phyloP scores from a whole-genome alignment of 2,113 vertebrate species.

The Dromas ardeola region DNA sequence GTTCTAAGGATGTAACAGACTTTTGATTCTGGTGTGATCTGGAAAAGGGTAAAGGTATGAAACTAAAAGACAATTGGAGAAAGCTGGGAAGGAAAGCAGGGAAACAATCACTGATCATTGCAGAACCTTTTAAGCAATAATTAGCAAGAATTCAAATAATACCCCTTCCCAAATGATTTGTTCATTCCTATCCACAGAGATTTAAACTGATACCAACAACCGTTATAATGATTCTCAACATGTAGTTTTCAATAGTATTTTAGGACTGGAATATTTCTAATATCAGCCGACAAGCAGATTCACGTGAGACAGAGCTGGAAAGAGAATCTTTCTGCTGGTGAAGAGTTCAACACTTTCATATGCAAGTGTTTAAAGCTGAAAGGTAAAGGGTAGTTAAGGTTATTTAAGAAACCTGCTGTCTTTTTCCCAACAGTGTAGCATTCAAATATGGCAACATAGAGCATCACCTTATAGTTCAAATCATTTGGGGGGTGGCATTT shows the following conservation, averaged over 20 bases:
- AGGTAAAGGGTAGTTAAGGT: slow-evolving; percentile 12
- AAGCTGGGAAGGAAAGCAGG: neutral
- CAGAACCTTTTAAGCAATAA: neutral
- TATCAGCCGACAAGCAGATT: neutral
- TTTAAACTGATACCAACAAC: neutral
- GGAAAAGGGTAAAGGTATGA: neutral
- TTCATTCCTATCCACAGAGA: neutral
- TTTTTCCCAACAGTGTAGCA: neutral
- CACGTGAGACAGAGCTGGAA: neutral
- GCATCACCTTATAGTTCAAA: neutral
- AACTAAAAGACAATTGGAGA: neutral
- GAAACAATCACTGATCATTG: neutral
- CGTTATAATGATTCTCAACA: neutral
- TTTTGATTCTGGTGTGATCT: neutral
- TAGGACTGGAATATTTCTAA: neutral
- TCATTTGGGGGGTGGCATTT: slow-evolving; percentile 17
- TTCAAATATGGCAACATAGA: neutral
- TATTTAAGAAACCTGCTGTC: neutral
- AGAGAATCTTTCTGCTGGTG: neutral
- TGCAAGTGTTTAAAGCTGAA: slow-evolving; percentile 12
- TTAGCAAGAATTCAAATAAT: neutral
- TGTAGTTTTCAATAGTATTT: neutral
- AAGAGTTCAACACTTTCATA: neutral
- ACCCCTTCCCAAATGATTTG: neutral
- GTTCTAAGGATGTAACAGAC: neutral